Evolutionary conservation across 2,888 invertebrate species (phyloP), one percentile per base, ranked within the genome.

Genomic region (Drosophila pseudotalamancana): DNA sequence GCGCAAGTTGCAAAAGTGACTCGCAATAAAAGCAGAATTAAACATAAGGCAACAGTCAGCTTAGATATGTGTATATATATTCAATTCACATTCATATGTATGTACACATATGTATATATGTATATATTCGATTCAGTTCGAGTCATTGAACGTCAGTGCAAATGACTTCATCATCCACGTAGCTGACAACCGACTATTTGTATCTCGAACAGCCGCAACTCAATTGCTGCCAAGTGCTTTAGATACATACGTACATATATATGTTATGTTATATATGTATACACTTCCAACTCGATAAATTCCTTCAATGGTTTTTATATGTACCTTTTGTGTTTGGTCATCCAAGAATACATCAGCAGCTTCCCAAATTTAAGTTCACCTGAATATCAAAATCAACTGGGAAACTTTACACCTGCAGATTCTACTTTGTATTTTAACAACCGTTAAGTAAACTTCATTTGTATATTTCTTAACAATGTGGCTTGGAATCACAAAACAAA

Each of bases 111-210:
- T 18, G 19, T 31, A 1, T 31, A 3, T n/a, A 9, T 18, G 12
- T 18, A 27, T 53, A 48, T 42, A 40, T 60, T 42, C 60, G 67
- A 29, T 42, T 37, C 56, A 46, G 12, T 6, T 48, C 72, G 63
- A 75, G 76, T 75, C 70, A 66, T 75, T 78, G 78, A 79, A 78
- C 78, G 78, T 78, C 76, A 49, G 57, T 59, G 65, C 57, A 74
- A 63, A 74, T 77, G 76, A 76, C 76, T 75, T 76, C 76, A 76
- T 76, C 76, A 70, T 63, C 69, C 56, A 62, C 50, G 54, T 46
- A 59, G 40, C 65, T 51, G 72, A 63, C 63, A 66, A 60, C 56
- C 69, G 64, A 62, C 64, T 67, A 46, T 64, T 54, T 53, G 56
- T 37, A 68, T 64, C 56, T 61, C 45, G 31, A 18, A 14, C 39